Evolutionary conservation across 2,797 vertebrate species (phyloP).

Genomic region (Eurystomus glaucurus): DNA sequence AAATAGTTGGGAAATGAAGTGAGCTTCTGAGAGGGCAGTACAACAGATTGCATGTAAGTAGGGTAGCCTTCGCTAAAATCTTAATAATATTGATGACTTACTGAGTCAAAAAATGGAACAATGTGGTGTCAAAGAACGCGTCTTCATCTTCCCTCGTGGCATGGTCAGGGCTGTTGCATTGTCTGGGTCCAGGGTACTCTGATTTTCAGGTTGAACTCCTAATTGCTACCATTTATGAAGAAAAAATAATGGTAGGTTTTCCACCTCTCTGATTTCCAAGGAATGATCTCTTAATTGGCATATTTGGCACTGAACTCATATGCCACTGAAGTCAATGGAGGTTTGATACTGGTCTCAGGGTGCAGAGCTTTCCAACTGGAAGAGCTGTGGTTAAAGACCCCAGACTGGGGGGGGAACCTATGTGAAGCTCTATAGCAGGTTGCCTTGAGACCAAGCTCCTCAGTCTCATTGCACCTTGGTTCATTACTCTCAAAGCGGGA

Average conservation of each 20-base stretch:
- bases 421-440: neutral
- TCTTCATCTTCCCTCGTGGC: neutral
- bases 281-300: neutral
- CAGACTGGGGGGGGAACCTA: neutral
- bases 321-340: neutral
- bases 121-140: neutral
- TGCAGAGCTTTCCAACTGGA: neutral
- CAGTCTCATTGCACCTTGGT: neutral
- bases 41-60: neutral
- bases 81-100: neutral
- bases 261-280: neutral
- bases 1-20: neutral
- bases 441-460: neutral
- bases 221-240: neutral
- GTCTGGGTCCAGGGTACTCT: neutral
- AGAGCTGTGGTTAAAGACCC: neutral
- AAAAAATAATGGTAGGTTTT: neutral
- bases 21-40: neutral
- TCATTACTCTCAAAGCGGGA: neutral
- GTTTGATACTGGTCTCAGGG: neutral
- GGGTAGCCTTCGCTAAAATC: neutral
- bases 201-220: neutral
- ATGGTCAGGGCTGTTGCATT: neutral
- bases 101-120: neutral
- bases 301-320: rapidly evolving